These are phyloP conservation scores for Synergus gifuensis DNA, from an alignment of 2,888 invertebrate genomes.

Conservation along the genomic window DNA sequence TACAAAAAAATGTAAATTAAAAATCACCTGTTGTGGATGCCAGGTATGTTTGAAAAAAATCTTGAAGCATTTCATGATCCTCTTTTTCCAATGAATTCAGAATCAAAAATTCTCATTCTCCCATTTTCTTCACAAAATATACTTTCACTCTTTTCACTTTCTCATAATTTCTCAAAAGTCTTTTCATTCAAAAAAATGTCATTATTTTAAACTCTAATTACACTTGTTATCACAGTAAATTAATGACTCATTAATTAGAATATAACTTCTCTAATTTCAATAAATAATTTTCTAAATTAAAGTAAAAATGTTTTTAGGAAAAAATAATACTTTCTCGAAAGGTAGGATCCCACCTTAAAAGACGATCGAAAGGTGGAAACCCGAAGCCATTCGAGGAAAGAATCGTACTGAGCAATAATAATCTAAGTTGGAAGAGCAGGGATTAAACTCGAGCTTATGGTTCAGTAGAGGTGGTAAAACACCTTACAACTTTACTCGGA, in stretches of 20 bases:
- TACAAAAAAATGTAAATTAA: background rate
- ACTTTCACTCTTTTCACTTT: conserved; percentile 15
- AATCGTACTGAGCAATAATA: conserved; percentile 3
- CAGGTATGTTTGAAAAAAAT: conserved; percentile 74
- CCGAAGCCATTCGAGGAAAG: background rate
- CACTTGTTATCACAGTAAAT: background rate
- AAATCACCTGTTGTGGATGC: conserved; percentile 73
- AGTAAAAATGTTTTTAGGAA: background rate
- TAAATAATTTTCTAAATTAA: background rate
- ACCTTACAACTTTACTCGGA: background rate
- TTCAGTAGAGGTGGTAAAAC: conserved; percentile 30
- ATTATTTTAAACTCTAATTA: background rate
- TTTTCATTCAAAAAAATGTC: background rate
- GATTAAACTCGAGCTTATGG: background rate
- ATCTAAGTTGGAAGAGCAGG: background rate
- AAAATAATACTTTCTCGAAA: background rate
- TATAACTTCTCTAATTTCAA: background rate
- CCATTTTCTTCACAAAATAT: background rate
- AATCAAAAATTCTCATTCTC: background rate
- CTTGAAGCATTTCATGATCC: conserved; percentile 71
- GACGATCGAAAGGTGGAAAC: background rate
- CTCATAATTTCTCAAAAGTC: background rate
- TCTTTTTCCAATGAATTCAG: background rate
- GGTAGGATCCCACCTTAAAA: background rate
- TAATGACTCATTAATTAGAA: background rate